A percentile compares a stretch with the other conserved stretches of the same genome.
phyloP scores from a whole-genome alignment of 2,113 vertebrate genomes.

The Corvus hawaiiensis region DNA sequence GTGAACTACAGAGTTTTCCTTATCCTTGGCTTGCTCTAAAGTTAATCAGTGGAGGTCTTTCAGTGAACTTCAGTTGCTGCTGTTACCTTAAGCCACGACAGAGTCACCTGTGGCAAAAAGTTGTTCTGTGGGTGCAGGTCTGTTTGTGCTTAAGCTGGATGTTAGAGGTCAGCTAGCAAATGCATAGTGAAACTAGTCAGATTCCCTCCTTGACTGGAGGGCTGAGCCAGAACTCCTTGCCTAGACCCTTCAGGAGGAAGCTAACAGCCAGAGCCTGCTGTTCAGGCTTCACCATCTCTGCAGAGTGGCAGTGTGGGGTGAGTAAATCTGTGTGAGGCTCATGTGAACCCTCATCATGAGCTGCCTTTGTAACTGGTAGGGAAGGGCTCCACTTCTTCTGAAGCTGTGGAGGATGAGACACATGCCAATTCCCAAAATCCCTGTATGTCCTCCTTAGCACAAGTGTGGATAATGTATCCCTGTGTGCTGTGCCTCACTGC shows the following conservation, averaged over 20 bases:
- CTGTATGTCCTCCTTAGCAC: not conserved
- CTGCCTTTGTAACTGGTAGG: not conserved
- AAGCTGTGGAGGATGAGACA: not conserved
- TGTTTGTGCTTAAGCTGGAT: not conserved
- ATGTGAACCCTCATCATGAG: not conserved
- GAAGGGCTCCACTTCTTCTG: not conserved
- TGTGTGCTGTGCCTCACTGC: not conserved
- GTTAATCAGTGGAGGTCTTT: not conserved
- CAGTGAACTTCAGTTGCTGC: not conserved
- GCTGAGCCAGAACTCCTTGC: not conserved
- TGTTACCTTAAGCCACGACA: not conserved
- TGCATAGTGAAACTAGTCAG: not conserved
- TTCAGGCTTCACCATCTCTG: not conserved
- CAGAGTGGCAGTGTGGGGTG: not conserved
- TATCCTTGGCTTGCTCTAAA: not conserved
- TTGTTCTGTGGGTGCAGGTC: not conserved
- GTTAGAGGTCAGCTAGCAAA: not conserved
- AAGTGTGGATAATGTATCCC: accelerated
- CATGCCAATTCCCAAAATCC: not conserved
- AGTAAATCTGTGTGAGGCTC: not conserved
- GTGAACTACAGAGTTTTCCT: not conserved
- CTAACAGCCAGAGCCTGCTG: not conserved
- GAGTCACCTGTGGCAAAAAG: accelerated
- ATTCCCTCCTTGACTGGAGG: not conserved
- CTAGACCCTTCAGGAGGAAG: not conserved